Evolutionary conservation across 2,888 invertebrate species (phyloP), one percentile per base, ranked within the genome.

Genomic region (Morpho deidamia): DNA sequence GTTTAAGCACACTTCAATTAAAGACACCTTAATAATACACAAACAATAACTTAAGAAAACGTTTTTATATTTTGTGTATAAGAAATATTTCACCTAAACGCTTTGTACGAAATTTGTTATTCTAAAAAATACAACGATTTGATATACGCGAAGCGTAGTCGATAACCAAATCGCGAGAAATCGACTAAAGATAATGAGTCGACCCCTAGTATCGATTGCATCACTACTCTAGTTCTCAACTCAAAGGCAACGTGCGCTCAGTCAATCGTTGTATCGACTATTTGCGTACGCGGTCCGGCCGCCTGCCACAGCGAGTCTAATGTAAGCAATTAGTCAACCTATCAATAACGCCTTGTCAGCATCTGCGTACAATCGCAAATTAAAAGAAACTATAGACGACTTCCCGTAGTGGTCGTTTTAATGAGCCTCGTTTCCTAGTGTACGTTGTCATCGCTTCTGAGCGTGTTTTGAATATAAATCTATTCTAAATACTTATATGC

Each of bases 251-350:
- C 74, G 80, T 85, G 85, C 58, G 70, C 68, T 76, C 74, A 81
- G 76, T 84, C 82, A 82, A 81, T 84, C 82, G 76, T 69, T 72
- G 69, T 74, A 72, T 70, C 66, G 72, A 67, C 75, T 84, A 84
- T 87, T 84, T 86, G 76, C 78, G 83, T 81, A 71, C 72, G 65
- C 72, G 64, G 68, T 69, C 63, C 69, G 70, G 67, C 68, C 71
- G 76, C 70, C 74, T 69, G 76, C 67, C 69, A 68, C 67, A 65
- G 60, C 65, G 73, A 76, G 77, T 77, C 74, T 80, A 79, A 83
- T 80, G 81, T 80, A 77, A 81, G 79, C 82, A 83, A 84, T 84
- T 82, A 83, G 80, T 83, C 82, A 81, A 82, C 72, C 70, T 70
- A 69, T 74, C 73, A 73, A 74, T 76, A 82, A 67, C 71, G 76